These are phyloP conservation scores for Laupala kohalensis DNA, from an alignment of 1,140 invertebrate species.

Conservation along the genomic window DNA sequence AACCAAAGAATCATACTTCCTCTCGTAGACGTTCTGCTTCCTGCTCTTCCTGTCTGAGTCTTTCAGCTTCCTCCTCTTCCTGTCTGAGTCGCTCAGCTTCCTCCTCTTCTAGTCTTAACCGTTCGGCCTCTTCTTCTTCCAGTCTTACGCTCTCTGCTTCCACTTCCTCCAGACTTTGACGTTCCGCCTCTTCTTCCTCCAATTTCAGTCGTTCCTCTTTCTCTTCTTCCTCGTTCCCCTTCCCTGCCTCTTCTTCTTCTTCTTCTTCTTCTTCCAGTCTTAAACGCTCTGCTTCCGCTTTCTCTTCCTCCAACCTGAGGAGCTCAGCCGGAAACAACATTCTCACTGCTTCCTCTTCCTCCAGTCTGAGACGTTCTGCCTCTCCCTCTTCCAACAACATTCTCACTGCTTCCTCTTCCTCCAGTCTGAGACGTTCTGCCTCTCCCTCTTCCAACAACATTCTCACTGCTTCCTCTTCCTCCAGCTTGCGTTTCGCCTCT, in stretches of 20 bases:
- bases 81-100: neutral
- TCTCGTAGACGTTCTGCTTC: slow-evolving; percentile 1
- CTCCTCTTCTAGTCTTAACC: neutral
- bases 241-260: neutral
- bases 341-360: slow-evolving; percentile 10
- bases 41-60: neutral
- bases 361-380: neutral
- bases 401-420: neutral
- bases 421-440: slow-evolving; percentile 10
- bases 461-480: slow-evolving; percentile 11
- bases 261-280: neutral
- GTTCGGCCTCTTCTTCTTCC: slow-evolving; percentile 2
- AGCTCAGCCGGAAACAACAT: no score
- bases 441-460: slow-evolving; percentile 4
- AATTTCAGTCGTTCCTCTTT: slow-evolving; percentile 11
- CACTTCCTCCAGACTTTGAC: slow-evolving; percentile 2
- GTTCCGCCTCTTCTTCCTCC: slow-evolving; percentile 14
- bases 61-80: neutral
- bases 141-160: slow-evolving; percentile 12
- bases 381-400: neutral
- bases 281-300: slow-evolving; percentile 10
- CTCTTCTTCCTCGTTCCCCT: neutral
- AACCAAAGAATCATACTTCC: no score
- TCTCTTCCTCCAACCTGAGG: slow-evolving; percentile 9
- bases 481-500: slow-evolving; percentile 8